phyloP scores from a whole-genome alignment of 2,888 invertebrate species.

The Lissonota sp. region DNA sequence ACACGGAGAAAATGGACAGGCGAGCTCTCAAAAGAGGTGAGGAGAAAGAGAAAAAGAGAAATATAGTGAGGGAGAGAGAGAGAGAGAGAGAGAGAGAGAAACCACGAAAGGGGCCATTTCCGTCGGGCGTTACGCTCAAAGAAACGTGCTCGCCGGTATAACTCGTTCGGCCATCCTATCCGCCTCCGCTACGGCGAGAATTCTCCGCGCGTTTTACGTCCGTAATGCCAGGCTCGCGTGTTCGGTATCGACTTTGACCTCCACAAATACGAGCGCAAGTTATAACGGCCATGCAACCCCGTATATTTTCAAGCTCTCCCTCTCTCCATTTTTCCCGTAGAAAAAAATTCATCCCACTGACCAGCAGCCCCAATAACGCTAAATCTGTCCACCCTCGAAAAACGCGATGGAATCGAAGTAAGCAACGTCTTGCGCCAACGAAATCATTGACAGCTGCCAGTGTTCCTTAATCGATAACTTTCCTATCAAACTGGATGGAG shows the following conservation, averaged over 20 bases:
- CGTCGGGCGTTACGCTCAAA: constrained; percentile 66
- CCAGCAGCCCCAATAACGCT: background rate
- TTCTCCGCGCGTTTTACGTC: constrained; percentile 69
- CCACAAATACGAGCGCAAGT: constrained; percentile 33
- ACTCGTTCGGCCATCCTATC: constrained; percentile 44
- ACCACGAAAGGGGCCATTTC: constrained; percentile 60
- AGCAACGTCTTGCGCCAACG: no score
- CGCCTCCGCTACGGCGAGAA: constrained; percentile 7
- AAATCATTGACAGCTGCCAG: no score
- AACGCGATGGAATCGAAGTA: no score
- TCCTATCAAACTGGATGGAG: no score
- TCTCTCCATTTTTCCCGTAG: background rate
- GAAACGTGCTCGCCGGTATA: constrained; percentile 64
- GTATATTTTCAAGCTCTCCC: constrained; percentile 25
- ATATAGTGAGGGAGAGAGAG: constrained; percentile 26
- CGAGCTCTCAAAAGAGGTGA: constrained; percentile 14
- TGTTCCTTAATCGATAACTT: no score
- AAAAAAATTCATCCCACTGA: constrained; percentile 43
- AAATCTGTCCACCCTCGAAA: no score
- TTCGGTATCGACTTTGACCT: constrained; percentile 72
- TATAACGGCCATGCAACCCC: constrained; percentile 22
- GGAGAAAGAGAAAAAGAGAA: constrained; percentile 3
- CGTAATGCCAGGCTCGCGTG: constrained; percentile 75
- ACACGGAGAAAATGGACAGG: constrained; percentile 45
- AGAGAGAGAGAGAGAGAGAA: constrained; percentile 31